Base-by-base conservation (phyloP, 1,140 invertebrate species). In the Cotesia vestalis region DNA sequence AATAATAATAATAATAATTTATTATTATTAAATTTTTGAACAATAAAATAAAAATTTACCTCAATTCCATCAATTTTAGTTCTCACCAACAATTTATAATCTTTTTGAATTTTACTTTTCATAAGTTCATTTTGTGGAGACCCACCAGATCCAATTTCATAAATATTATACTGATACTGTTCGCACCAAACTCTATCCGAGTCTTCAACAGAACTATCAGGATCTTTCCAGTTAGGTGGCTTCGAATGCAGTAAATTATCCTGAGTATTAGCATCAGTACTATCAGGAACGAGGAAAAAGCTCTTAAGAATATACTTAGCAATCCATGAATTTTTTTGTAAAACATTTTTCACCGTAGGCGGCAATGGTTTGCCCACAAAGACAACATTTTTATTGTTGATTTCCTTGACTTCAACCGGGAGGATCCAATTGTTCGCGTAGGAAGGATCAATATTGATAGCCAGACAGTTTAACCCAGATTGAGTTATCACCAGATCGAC, bases 401-500 rank as follows among this genome's bases (percentile, higher is more conserved):
- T 75, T 40, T 78, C 77, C 79, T 86, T 86, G 1, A 89, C 76
- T 4, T 80, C 69, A 36, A 88, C 40, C 4, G 87, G 87, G 68
- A 89, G 78, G 57, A 83, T 75, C 88, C 88, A 89, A 14, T 74
- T 71, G 57, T 69, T 79, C 60, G 79, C 78, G 60, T 77, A 71
- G 71, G 76, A 77, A 11, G 81, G 78, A 40, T 76, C 77, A 36
- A 79, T 64, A 76, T 85, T 87, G 75, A 83, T 80, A 35, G 82
- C 74, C 9, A 89, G 69, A 74, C 80, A 82, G 68, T 87, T 86
- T 35, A 89, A 76, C 36, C 84, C 84, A 75, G 83, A 86, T 1
- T 83, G 81, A 6, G 87, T 88, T 62, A 88, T 88, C n/a, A 88
- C 85, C 34, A 88, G 71, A 76, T 88, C 81, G 9, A 81, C 82